A percentile compares a stretch with the other conserved stretches of the same genome.
Conservation (phyloP, 1,140 invertebrate species). For the Nephotettix cincticeps region DNA sequence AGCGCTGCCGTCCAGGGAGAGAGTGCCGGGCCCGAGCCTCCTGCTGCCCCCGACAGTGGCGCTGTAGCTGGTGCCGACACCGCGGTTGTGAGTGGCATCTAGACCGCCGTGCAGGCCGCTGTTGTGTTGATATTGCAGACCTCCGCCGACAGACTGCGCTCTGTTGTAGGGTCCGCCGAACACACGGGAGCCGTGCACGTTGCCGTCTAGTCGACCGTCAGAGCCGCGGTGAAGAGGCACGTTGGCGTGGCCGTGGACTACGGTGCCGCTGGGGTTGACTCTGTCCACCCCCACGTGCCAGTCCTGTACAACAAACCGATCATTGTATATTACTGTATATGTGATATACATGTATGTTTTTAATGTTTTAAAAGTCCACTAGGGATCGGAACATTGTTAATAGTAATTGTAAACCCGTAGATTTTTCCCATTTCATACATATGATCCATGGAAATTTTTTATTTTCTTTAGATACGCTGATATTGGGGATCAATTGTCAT, state of each 20-base stretch:
- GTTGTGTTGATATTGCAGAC: not conserved
- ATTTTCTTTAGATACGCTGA: no score
- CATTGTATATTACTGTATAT: no score
- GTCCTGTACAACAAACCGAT: no score
- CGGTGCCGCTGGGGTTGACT: not conserved
- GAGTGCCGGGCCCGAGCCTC: not conserved
- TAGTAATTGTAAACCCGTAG: no score
- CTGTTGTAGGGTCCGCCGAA: not conserved
- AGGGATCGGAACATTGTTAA: no score
- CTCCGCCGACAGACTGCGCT: not conserved
- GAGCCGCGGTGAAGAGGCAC: not conserved
- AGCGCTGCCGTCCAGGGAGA: not conserved
- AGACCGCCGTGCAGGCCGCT: not conserved
- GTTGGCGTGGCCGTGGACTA: constrained; percentile 3
- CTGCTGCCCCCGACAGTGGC: not conserved
- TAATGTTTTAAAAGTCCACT: no score
- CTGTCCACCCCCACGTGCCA: not conserved
- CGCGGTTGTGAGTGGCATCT: not conserved
- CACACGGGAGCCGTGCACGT: not conserved
- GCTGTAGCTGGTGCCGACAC: not conserved
- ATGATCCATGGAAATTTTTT: no score
- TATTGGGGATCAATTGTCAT: no score
- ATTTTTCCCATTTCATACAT: no score
- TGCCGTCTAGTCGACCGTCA: not conserved
- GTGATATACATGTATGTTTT: no score